These are phyloP conservation scores for Halictus quadricinctus DNA, from an alignment of 2,888 invertebrate genomes.

Conservation along the genomic window DNA sequence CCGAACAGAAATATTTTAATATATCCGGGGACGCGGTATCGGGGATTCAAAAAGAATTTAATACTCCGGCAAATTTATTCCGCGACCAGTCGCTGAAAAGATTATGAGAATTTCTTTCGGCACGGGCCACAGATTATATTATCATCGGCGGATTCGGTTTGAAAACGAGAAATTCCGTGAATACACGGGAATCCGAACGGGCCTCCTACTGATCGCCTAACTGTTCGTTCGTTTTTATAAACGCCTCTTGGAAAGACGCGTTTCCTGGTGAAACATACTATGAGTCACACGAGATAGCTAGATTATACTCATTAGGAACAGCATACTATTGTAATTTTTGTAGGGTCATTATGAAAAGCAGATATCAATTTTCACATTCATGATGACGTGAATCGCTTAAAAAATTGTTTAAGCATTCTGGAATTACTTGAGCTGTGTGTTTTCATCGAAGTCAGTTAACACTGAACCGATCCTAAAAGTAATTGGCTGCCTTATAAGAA, in stretches of 20 bases:
- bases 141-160: background rate
- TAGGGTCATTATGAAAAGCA: too few species aligned
- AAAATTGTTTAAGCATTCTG: too few species aligned
- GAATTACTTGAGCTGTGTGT: too few species aligned
- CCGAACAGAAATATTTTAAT: slow-evolving; percentile 48
- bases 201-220: background rate
- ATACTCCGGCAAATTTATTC: slow-evolving; percentile 2
- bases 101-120: background rate
- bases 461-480: too few species aligned
- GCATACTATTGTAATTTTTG: too few species aligned
- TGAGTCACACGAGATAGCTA: too few species aligned
- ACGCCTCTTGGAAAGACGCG: background rate
- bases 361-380: too few species aligned
- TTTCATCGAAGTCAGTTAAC: too few species aligned
- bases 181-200: background rate
- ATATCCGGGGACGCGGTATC: slow-evolving; percentile 9
- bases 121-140: background rate
- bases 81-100: background rate
- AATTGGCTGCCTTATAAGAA: too few species aligned
- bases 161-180: background rate
- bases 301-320: too few species aligned
- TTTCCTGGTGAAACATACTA: too few species aligned
- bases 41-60: background rate
- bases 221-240: background rate
- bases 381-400: too few species aligned